Evolutionary conservation across 2,113 vertebrate species (phyloP).

Genomic region (Chaenogobius annularis): DNA sequence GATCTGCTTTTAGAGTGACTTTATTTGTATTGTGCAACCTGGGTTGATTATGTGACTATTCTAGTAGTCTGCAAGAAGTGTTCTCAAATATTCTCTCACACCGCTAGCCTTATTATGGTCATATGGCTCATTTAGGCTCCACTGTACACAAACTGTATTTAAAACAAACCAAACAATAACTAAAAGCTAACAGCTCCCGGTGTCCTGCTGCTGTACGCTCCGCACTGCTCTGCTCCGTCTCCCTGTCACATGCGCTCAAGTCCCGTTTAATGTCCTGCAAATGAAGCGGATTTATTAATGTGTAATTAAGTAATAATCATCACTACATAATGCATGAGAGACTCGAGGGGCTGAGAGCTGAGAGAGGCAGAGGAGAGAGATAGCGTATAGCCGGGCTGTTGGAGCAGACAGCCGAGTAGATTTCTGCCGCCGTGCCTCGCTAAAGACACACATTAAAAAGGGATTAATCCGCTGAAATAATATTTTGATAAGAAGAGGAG

Average conservation of each 20-base stretch:
- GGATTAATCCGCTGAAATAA: conserved; percentile 82
- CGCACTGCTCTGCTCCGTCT: conserved; percentile 48
- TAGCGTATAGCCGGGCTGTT: conserved; percentile 59
- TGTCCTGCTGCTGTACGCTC: conserved; percentile 13
- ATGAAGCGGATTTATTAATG: conserved; percentile 85
- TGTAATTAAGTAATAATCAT: conserved; percentile 87
- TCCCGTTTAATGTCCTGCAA: conserved; percentile 82
- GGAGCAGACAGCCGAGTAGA: conserved; percentile 60
- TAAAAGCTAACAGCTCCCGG: conserved; percentile 48
- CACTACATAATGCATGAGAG: conserved; percentile 83
- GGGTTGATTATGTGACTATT: neutral
- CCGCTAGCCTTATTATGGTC: conserved; percentile 32
- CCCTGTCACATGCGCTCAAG: conserved; percentile 75
- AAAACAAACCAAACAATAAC: conserved; percentile 62
- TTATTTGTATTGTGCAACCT: neutral
- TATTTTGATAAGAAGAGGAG: conserved; percentile 80
- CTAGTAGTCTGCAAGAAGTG: neutral
- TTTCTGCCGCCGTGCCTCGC: conserved; percentile 59
- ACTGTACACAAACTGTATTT: conserved; percentile 61
- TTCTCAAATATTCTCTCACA: conserved; percentile 24
- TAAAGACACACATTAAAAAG: conserved; percentile 81
- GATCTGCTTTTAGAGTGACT: neutral
- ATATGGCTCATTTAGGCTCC: conserved; percentile 58
- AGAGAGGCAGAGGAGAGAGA: conserved; percentile 64
- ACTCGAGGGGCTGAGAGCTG: conserved; percentile 72